phyloP scores from a whole-genome alignment of 2,113 vertebrate genomes.

The Apistogramma diplotaenia region DNA sequence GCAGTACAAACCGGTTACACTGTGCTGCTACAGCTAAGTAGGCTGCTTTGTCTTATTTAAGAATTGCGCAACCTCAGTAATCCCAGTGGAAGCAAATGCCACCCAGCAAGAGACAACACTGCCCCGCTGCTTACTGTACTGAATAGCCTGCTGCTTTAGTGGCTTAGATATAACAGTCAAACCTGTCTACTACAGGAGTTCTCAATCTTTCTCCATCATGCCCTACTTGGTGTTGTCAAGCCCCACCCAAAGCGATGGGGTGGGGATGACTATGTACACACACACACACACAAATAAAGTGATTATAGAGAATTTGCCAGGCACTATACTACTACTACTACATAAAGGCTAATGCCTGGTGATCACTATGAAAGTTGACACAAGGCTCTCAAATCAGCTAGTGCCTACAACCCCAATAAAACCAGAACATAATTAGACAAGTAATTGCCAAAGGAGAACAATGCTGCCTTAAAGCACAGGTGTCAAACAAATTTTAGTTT shows the following conservation, averaged over 20 bases:
- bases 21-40: background rate
- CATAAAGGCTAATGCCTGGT: background rate
- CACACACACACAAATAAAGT: no score
- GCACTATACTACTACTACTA: no score
- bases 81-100: background rate
- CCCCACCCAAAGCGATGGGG: no score
- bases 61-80: constrained; percentile 17
- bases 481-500: background rate
- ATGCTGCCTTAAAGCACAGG: background rate
- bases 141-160: constrained; percentile 8
- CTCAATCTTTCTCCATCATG: no score
- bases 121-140: background rate
- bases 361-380: background rate
- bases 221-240: no score
- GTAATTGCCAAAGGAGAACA: background rate
- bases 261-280: no score
- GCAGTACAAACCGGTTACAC: background rate
- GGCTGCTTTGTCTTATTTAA: constrained; percentile 8
- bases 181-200: background rate
- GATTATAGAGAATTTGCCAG: no score
- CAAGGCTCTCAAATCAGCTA: background rate
- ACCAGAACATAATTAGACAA: background rate
- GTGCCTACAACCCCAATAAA: background rate
- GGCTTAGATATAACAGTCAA: background rate
- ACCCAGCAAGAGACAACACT: background rate